These are phyloP conservation scores for Caenorhabditis doughertyi DNA, from an alignment of 2,888 invertebrate genomes.

Conservation along the genomic window DNA sequence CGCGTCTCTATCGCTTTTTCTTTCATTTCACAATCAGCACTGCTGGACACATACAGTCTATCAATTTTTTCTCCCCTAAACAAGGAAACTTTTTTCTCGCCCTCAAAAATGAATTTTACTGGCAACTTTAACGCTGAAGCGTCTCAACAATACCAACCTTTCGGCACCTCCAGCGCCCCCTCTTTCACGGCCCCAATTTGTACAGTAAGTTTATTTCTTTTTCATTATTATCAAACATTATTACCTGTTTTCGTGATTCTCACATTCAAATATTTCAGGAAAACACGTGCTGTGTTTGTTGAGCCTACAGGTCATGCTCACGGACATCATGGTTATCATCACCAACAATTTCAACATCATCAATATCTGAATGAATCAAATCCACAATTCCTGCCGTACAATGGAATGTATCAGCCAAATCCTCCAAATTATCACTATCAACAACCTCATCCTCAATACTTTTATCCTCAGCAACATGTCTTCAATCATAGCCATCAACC, in stretches of 20 bases:
- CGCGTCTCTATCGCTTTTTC: slow-evolving; percentile 8
- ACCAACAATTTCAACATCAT: neutral
- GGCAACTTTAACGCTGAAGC: slow-evolving; percentile 8
- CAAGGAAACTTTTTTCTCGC: neutral
- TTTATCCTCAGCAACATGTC: neutral
- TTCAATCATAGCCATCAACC: neutral
- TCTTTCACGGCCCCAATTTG: slow-evolving; percentile 64
- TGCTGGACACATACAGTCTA: slow-evolving; percentile 20
- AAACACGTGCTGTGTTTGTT: slow-evolving; percentile 82
- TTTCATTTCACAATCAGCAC: slow-evolving; percentile 30
- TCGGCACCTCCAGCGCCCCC: slow-evolving; percentile 1
- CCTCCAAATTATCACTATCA: neutral
- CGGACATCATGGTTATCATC: slow-evolving; percentile 48
- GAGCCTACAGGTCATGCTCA: slow-evolving; percentile 72
- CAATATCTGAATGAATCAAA: slow-evolving; percentile 8
- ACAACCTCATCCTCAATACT: slow-evolving; percentile 27
- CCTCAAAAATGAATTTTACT: slow-evolving; percentile 41
- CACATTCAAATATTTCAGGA: slow-evolving; percentile 60
- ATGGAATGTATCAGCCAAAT: slow-evolving; percentile 4
- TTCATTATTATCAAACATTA: neutral
- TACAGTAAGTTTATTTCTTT: slow-evolving; percentile 63
- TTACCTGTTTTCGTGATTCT: neutral
- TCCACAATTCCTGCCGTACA: slow-evolving; percentile 17
- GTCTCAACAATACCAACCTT: slow-evolving; percentile 19
- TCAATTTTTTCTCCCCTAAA: neutral